These are phyloP conservation scores for Falco cherrug DNA, from an alignment of 2,797 vertebrate species.

Conservation along the genomic window DNA sequence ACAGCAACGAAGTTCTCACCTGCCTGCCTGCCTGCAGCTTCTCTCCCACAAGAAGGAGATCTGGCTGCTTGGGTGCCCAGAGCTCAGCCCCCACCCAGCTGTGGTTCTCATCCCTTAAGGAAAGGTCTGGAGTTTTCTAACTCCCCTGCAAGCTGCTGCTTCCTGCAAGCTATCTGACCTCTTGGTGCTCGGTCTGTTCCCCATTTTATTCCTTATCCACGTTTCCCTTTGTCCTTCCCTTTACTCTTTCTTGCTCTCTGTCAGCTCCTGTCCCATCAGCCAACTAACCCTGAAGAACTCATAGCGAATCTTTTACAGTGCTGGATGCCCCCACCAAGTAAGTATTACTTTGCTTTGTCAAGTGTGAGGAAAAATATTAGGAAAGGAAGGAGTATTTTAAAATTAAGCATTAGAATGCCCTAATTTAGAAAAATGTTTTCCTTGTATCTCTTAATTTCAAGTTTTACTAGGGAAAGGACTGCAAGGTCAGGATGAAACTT, in stretches of 20 bases:
- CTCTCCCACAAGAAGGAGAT: neutral
- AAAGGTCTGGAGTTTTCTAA: neutral
- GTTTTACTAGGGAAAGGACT: neutral
- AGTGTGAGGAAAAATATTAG: neutral
- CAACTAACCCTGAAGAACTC: neutral
- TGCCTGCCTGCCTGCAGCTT: neutral
- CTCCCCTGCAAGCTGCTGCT: neutral
- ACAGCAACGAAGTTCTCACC: neutral
- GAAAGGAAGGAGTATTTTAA: neutral
- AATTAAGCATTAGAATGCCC: neutral
- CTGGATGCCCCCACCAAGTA: neutral
- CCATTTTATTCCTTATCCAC: neutral
- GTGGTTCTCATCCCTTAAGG: neutral
- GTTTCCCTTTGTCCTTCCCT: neutral
- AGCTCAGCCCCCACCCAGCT: neutral
- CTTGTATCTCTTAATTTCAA: neutral
- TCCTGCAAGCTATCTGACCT: neutral
- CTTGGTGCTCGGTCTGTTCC: neutral
- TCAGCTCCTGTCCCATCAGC: neutral
- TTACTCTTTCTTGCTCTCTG: neutral
- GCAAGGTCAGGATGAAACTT: neutral
- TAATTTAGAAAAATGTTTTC: neutral
- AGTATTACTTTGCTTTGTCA: neutral
- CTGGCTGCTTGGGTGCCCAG: fast-evolving
- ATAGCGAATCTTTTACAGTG: neutral